Base-by-base conservation (phyloP, 2,113 vertebrate species). In the Syrmaticus mikado region DNA sequence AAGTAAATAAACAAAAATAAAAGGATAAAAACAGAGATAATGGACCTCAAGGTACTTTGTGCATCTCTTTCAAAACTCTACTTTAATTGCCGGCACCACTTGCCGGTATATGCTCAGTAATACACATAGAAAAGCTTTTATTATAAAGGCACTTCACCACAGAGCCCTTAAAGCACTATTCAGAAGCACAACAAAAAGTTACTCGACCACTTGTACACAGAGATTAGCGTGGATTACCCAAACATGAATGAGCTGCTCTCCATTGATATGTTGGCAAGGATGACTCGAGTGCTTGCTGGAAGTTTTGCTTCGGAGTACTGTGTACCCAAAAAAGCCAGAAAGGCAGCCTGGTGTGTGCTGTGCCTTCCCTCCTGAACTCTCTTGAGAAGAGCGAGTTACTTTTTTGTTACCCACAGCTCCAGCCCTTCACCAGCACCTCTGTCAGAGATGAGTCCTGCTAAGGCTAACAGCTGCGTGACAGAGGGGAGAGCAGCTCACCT, bases 241-340 rank as follows among this genome's bases (percentile, higher is more conserved):
- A 93, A 77, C 57, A 36, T n/a, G 11, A 92, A 87, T 32, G 50
- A 92, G 46, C 82, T 34, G 18, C 34, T 85, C 77, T 74, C 64
- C 71, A 71, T 46, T 68, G 61, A 79, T 72, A 12, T 3, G 0
- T 12, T 85, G 75, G 89, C 78, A 94, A 67, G 43, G 68, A 43
- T 3, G 7, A 80, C 38, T 30, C 8, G 77, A 74, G 34, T 8
- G 14, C 77, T 61, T 43, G 53, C 36, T 41, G 11, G 55, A 83
- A 81, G 48, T 28, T 55, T 40, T n/a, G 34, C 30, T 45, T 28
- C 1, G 0, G 40, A 78, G 61, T 71, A 65, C 20, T 3, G 3
- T 0, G 0, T 13, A 77, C 6, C 38, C 58, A 58, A 75, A 53
- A 76, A 12, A 78, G 72, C 10, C 27, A 50, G 30, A 82, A 72